phyloP scores from a whole-genome alignment of 1,140 invertebrate species.

The Doryteuthis pealeii region DNA sequence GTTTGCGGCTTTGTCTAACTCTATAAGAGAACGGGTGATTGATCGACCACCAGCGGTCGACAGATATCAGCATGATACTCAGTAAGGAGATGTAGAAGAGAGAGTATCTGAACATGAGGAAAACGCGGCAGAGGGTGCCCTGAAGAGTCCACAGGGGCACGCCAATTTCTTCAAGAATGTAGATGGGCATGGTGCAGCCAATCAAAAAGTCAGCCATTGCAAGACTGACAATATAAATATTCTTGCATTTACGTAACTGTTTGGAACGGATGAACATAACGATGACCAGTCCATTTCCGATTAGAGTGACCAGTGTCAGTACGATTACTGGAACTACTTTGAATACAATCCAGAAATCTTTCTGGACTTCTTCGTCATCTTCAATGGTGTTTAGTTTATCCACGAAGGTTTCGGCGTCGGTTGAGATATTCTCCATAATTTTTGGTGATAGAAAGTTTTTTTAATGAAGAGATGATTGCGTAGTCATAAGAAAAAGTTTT shows the following conservation, averaged over 20 bases:
- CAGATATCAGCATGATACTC: slow-evolving; percentile 47
- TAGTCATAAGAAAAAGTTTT: slow-evolving; percentile 2
- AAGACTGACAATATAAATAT: slow-evolving; percentile 48
- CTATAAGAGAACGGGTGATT: slow-evolving; percentile 52
- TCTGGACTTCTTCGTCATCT: not conserved
- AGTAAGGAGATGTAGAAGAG: slow-evolving; percentile 46
- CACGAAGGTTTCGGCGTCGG: slow-evolving; percentile 2
- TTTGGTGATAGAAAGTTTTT: no score
- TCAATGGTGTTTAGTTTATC: not conserved
- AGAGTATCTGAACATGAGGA: slow-evolving; percentile 41
- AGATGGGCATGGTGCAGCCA: slow-evolving; percentile 42
- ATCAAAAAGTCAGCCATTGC: slow-evolving; percentile 47
- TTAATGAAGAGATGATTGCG: not conserved
- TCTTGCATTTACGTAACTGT: slow-evolving; percentile 42
- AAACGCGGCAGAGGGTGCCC: slow-evolving; percentile 31
- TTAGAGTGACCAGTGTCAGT: slow-evolving; percentile 36
- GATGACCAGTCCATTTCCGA: slow-evolving; percentile 42
- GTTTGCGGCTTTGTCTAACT: slow-evolving; percentile 38
- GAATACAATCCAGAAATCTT: slow-evolving; percentile 24
- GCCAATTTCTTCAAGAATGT: slow-evolving; percentile 35
- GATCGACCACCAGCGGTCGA: slow-evolving; percentile 53
- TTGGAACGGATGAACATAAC: slow-evolving; percentile 42
- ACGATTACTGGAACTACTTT: slow-evolving; percentile 37
- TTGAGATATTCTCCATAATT: no score
- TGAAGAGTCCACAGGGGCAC: slow-evolving; percentile 27